These are phyloP conservation scores for Drosophila mojavensis DNA, from an alignment of 1,140 invertebrate species.

Conservation along the genomic window DNA sequence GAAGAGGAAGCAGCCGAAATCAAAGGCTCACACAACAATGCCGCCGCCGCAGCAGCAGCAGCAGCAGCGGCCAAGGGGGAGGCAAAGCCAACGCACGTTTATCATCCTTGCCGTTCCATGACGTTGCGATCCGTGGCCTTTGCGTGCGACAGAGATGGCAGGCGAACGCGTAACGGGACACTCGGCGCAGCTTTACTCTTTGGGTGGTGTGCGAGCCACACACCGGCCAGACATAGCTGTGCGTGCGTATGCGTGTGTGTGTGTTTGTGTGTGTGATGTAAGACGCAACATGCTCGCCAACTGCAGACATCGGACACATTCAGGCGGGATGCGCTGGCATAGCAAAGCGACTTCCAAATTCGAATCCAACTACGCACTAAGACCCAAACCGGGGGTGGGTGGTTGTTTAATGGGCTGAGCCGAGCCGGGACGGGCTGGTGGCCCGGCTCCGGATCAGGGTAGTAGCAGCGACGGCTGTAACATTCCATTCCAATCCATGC, in stretches of 20 bases:
- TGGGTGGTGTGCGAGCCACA: slow-evolving; percentile 7
- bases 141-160: slow-evolving; percentile 6
- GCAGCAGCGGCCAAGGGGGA: slow-evolving; percentile 3
- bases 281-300: slow-evolving; percentile 1
- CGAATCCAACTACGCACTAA: slow-evolving; percentile 58
- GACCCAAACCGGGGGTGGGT: slow-evolving; percentile 24
- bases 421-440: not conserved
- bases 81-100: slow-evolving; percentile 30
- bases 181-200: slow-evolving; percentile 9
- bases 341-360: slow-evolving; percentile 33
- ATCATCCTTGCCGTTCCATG: slow-evolving; percentile 45
- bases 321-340: slow-evolving; percentile 4
- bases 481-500: slow-evolving; percentile 15
- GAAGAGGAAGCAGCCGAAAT: not conserved
- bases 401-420: slow-evolving; percentile 4
- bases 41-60: not conserved
- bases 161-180: slow-evolving; percentile 42
- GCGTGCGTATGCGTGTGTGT: not conserved
- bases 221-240: not conserved
- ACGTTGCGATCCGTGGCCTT: slow-evolving; percentile 50
- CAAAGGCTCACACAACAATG: slow-evolving; percentile 39
- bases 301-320: too few species aligned
- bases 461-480: slow-evolving; percentile 12
- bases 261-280: not conserved
- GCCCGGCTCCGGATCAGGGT: slow-evolving; percentile 16